A percentile compares a stretch with the other conserved stretches of the same genome.
phyloP scores from a whole-genome alignment of 2,797 vertebrate species.

The Gallinago stenura region DNA sequence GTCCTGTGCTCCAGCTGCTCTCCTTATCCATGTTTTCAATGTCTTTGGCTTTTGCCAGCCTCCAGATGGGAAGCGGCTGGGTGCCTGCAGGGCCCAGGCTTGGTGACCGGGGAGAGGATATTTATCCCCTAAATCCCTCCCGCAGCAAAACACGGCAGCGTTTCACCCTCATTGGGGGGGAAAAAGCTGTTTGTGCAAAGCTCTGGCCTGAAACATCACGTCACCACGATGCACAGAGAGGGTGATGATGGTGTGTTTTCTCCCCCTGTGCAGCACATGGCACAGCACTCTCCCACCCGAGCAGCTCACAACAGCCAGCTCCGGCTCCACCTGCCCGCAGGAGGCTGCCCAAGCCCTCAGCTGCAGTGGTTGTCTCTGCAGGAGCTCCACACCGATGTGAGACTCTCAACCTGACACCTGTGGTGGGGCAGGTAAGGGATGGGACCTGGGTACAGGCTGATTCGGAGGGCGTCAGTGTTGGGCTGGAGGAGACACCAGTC shows the following conservation, averaged over 20 bases:
- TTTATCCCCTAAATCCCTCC: neutral
- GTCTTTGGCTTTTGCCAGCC: neutral
- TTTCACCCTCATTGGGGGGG: neutral
- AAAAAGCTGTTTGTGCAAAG: neutral
- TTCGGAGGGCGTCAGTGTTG: fast-evolving
- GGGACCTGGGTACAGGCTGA: neutral
- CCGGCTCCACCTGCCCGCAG: fast-evolving
- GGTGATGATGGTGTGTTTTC: fast-evolving
- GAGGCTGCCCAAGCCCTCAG: neutral
- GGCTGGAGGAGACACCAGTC: neutral
- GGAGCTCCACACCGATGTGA: fast-evolving
- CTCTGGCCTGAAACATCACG: fast-evolving
- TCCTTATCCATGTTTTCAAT: neutral
- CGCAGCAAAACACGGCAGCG: neutral
- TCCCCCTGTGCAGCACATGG: fast-evolving
- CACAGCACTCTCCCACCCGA: fast-evolving
- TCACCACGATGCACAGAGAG: fast-evolving
- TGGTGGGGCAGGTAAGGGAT: neutral
- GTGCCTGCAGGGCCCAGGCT: neutral
- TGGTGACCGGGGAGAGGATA: neutral
- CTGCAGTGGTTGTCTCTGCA: neutral
- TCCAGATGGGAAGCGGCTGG: neutral
- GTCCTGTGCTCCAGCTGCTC: neutral
- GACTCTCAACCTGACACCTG: neutral
- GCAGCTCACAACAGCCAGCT: fast-evolving